phyloP scores from a whole-genome alignment of 2,113 vertebrate genomes.

The Chiloscyllium plagiosum region DNA sequence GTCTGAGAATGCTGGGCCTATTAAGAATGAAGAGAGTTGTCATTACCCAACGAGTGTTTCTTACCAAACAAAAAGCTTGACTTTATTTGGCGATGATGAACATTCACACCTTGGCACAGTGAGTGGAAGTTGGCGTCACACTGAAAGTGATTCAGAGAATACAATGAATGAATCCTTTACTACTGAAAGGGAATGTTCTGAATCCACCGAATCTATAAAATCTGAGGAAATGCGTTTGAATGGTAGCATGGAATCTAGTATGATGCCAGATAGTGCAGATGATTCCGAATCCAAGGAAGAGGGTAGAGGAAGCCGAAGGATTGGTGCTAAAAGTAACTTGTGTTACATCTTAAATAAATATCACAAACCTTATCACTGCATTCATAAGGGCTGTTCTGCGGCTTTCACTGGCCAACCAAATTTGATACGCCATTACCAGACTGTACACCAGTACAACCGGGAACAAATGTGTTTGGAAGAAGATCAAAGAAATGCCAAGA shows the following conservation, averaged over 20 bases:
- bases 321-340: constrained; percentile 79
- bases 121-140: constrained; percentile 24
- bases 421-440: constrained; percentile 82
- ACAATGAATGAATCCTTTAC: constrained; percentile 30
- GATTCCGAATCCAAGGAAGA: constrained; percentile 45
- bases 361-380: constrained; percentile 90
- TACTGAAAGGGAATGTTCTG: constrained; percentile 21
- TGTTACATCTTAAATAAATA: constrained; percentile 87
- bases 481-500: constrained; percentile 65
- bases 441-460: constrained; percentile 82
- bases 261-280: constrained; percentile 14
- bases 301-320: constrained; percentile 74
- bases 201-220: constrained; percentile 25
- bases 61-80: neutral
- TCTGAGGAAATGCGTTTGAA: constrained; percentile 30
- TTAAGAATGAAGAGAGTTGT: neutral
- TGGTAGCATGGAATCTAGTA: constrained; percentile 1
- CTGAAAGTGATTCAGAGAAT: constrained; percentile 17
- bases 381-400: constrained; percentile 82
- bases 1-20: neutral
- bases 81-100: constrained; percentile 1
- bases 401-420: constrained; percentile 84
- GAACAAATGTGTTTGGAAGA: constrained; percentile 84
- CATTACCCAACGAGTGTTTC: neutral
- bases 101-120: neutral